phyloP scores from a whole-genome alignment of 2,888 invertebrate genomes.

The Drosophila buzzatii region DNA sequence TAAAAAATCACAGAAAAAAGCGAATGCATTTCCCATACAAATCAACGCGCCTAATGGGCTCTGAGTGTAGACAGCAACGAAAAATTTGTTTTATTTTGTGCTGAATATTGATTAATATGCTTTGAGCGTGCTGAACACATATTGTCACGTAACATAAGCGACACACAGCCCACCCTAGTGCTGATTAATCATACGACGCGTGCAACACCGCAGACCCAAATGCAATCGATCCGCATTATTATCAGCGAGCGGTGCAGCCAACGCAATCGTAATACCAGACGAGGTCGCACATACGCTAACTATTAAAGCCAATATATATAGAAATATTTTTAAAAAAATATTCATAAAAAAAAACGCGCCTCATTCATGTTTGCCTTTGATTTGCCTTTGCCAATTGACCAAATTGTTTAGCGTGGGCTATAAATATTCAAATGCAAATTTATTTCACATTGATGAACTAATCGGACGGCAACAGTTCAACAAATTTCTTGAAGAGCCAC shows the following conservation, averaged over 20 bases:
- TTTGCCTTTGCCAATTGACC: slow-evolving; percentile 66
- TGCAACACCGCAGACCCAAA: slow-evolving; percentile 27
- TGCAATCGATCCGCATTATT: slow-evolving; percentile 56
- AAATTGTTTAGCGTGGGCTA: slow-evolving; percentile 60
- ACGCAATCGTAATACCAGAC: slow-evolving; percentile 48
- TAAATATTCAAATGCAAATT: slow-evolving; percentile 63
- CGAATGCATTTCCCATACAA: slow-evolving; percentile 58
- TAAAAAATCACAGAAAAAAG: not conserved
- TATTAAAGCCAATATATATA: slow-evolving; percentile 29
- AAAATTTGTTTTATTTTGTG: slow-evolving; percentile 45
- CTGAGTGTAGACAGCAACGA: slow-evolving; percentile 33
- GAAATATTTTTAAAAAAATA: slow-evolving; percentile 7
- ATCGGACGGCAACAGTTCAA: slow-evolving; percentile 21
- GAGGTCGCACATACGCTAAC: slow-evolving; percentile 48
- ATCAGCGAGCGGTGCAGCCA: slow-evolving; percentile 49
- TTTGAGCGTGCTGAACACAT: slow-evolving; percentile 66
- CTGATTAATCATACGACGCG: slow-evolving; percentile 60
- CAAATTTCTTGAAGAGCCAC: slow-evolving; percentile 22
- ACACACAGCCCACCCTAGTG: not conserved
- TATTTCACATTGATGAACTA: slow-evolving; percentile 58
- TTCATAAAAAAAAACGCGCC: slow-evolving; percentile 19
- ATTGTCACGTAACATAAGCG: slow-evolving; percentile 69
- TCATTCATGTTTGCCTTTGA: slow-evolving; percentile 55
- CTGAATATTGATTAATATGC: slow-evolving; percentile 60
- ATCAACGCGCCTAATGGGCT: slow-evolving; percentile 56